Percentiles rank a stretch among this genome's conserved stretches.
These are phyloP conservation scores for Hirtodrosophila confusa DNA, from an alignment of 2,888 invertebrate genomes.

Conservation along the genomic window DNA sequence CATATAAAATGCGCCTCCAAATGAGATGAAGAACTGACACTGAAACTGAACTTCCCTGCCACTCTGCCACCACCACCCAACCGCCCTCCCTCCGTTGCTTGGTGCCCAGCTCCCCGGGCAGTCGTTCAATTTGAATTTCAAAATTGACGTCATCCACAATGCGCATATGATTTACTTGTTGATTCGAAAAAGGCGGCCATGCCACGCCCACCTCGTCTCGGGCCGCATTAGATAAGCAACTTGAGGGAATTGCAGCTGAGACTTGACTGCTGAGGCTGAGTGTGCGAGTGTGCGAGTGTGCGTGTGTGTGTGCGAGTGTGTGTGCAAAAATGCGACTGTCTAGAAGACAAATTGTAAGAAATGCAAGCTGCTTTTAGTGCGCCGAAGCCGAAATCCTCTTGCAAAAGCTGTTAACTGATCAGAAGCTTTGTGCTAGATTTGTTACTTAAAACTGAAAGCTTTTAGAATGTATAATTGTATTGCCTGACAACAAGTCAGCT, in stretches of 20 bases:
- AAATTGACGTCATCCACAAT: conserved; percentile 72
- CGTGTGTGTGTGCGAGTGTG: conserved; percentile 20
- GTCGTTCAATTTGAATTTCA: conserved; percentile 73
- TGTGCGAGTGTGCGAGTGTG: not conserved
- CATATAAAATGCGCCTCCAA: conserved; percentile 63
- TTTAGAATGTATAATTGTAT: no score
- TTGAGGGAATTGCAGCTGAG: conserved; percentile 57
- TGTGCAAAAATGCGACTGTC: conserved; percentile 42
- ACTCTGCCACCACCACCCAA: not conserved
- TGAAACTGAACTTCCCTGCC: conserved; percentile 28
- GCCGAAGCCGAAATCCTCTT: conserved; percentile 26
- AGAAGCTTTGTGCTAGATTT: not conserved
- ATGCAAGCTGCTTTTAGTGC: not conserved
- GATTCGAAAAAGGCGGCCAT: conserved; percentile 53
- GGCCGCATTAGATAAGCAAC: conserved; percentile 61
- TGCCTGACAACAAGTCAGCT: no score
- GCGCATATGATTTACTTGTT: conserved; percentile 78
- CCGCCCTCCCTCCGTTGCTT: not conserved
- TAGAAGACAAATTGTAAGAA: conserved; percentile 27
- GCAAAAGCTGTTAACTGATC: not conserved
- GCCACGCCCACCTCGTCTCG: conserved; percentile 56
- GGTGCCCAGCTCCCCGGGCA: conserved; percentile 59
- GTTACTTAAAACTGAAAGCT: no score
- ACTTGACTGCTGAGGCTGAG: conserved; percentile 15
- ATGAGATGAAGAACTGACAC: conserved; percentile 37